Evolutionary conservation across 2,113 vertebrate genomes (phyloP).

Genomic region (Taxidea taxus): DNA sequence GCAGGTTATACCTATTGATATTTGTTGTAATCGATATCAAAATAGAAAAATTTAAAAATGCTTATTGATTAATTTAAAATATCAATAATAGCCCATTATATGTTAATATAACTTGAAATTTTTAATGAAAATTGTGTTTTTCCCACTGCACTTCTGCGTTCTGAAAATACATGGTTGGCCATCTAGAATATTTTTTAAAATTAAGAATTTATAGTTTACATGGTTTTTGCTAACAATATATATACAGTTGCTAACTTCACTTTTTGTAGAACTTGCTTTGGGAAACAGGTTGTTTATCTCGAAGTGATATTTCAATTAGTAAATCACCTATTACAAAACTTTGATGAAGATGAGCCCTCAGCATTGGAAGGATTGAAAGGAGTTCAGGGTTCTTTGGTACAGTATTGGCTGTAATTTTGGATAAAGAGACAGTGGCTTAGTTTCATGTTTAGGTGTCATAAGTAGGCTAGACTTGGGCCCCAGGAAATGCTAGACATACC

Average conservation of each 20-base stretch:
- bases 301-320: background rate
- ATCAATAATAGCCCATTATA: background rate
- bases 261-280: background rate
- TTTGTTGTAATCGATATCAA: background rate
- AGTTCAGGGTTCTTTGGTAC: background rate
- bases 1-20: background rate
- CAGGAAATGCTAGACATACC: background rate
- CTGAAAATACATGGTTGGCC: background rate
- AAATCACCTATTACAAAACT: background rate
- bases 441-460: background rate
- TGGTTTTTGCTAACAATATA: background rate
- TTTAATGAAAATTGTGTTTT: background rate
- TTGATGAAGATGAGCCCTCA: background rate
- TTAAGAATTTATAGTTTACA: background rate
- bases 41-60: background rate
- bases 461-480: background rate
- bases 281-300: background rate
- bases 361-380: background rate
- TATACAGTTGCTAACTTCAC: background rate
- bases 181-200: background rate
- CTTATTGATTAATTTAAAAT: background rate
- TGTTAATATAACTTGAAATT: background rate
- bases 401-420: background rate
- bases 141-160: background rate
- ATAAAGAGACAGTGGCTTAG: background rate